Conservation (phyloP, 1,140 invertebrate genomes). For the Drosophila tropicalis region DNA sequence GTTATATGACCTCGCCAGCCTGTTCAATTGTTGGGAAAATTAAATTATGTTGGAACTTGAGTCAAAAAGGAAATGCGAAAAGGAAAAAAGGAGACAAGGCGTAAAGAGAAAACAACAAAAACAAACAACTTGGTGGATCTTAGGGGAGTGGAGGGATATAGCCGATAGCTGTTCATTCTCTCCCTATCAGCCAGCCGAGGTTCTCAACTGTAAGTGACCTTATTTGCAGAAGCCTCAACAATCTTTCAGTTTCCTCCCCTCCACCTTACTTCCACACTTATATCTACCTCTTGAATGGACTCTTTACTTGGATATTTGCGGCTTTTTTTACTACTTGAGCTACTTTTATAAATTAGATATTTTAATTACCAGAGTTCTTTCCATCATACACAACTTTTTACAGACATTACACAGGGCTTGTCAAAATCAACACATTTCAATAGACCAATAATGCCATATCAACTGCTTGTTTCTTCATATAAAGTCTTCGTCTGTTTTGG, state of each 20-base stretch:
- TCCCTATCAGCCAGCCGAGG: not conserved
- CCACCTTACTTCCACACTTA: not conserved
- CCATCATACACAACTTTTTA: too few species aligned
- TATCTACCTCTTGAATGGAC: not conserved
- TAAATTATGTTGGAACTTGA: conserved; percentile 45
- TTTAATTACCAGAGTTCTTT: not conserved
- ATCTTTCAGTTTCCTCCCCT: too few species aligned
- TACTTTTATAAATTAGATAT: not conserved
- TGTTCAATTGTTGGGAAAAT: conserved; percentile 69
- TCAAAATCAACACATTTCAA: too few species aligned
- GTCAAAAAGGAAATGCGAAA: conserved; percentile 1
- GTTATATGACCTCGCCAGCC: conserved; percentile 13
- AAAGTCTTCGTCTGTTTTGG: too few species aligned
- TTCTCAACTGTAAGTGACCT: conserved; percentile 1
- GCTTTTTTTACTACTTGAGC: not conserved
- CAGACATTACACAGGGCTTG: too few species aligned
- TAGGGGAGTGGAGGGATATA: too few species aligned
- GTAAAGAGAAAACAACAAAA: not conserved
- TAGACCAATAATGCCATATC: too few species aligned
- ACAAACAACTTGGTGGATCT: not conserved
- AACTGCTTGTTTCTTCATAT: too few species aligned
- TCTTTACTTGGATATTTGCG: not conserved
- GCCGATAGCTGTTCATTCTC: not conserved
- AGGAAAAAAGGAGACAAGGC: not conserved
- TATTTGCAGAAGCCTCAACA: not conserved